Conservation (phyloP, 2,888 invertebrate genomes). For the Holacanthella duospinosa region DNA sequence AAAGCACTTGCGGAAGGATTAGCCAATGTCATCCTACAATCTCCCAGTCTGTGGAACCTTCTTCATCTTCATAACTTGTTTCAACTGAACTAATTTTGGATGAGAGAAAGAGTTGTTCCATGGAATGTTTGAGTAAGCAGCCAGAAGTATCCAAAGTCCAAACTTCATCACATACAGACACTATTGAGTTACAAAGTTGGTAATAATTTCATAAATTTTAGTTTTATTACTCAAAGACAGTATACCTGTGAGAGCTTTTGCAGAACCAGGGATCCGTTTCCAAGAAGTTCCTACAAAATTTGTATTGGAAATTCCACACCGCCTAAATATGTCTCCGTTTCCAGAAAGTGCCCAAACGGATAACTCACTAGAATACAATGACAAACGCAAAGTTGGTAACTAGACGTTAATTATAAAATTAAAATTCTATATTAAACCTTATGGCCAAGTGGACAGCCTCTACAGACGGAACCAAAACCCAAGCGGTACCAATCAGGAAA, state of each 20-base stretch:
- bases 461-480: conserved; percentile 46
- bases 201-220: too few relatives aligned
- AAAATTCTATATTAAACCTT: conserved; percentile 38
- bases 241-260: conserved; percentile 40
- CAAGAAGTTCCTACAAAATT: conserved; percentile 46
- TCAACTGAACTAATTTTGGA: neutral
- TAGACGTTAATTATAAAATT: too few relatives aligned
- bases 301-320: conserved; percentile 44
- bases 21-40: too few relatives aligned
- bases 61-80: neutral
- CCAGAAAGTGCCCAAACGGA: conserved; percentile 45
- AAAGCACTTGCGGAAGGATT: too few relatives aligned
- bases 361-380: conserved; percentile 38
- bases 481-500: conserved; percentile 46
- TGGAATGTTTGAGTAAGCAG: conserved; percentile 30
- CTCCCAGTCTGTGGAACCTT: conserved; percentile 21
- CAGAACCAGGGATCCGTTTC: conserved; percentile 41
- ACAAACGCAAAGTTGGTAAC: neutral
- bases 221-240: too few relatives aligned
- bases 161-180: conserved; percentile 39
- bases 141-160: conserved; percentile 38
- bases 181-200: too few relatives aligned
- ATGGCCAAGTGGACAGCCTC: conserved; percentile 43
- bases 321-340: conserved; percentile 42
- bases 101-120: conserved; percentile 8